Percentiles rank a stretch among this genome's conserved stretches.
phyloP scores from a whole-genome alignment of 2,113 vertebrate genomes.

The Pterocles gutturalis region DNA sequence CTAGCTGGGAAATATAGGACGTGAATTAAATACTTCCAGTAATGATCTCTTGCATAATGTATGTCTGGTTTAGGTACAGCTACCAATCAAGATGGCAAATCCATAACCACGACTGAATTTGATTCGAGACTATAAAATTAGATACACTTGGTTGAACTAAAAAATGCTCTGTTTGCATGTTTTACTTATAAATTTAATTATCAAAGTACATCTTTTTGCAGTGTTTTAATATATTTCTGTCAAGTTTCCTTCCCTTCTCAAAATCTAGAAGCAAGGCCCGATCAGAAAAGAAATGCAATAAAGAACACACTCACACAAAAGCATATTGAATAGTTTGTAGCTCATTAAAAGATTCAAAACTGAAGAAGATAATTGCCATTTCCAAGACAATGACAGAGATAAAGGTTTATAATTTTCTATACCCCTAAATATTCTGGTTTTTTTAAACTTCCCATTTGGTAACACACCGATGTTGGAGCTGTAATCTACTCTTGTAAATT shows the following conservation, averaged over 20 bases:
- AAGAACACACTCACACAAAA: background rate
- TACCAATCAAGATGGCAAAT: background rate
- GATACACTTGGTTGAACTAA: conserved; percentile 8
- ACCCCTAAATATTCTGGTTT: background rate
- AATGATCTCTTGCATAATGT: conserved; percentile 14
- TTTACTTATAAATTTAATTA: conserved; percentile 8
- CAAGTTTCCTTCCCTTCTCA: background rate
- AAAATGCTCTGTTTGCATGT: background rate
- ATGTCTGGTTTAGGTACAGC: conserved; percentile 8
- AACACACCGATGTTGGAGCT: background rate
- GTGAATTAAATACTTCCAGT: conserved; percentile 23
- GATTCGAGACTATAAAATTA: conserved; percentile 18
- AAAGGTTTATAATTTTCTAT: conserved; percentile 31
- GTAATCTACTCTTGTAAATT: background rate
- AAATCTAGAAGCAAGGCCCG: background rate
- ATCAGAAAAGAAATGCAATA: conserved; percentile 24
- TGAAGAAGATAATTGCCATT: conserved; percentile 26
- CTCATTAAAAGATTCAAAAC: conserved; percentile 50
- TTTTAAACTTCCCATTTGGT: conserved; percentile 6
- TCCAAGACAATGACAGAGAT: conserved; percentile 40
- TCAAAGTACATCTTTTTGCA: background rate
- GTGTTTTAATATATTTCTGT: background rate
- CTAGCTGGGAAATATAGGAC: background rate
- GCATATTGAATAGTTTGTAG: conserved; percentile 18
- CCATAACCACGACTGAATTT: background rate